These are phyloP conservation scores for Ruditapes philippinarum DNA, from an alignment of 1,140 invertebrate species.

Conservation along the genomic window DNA sequence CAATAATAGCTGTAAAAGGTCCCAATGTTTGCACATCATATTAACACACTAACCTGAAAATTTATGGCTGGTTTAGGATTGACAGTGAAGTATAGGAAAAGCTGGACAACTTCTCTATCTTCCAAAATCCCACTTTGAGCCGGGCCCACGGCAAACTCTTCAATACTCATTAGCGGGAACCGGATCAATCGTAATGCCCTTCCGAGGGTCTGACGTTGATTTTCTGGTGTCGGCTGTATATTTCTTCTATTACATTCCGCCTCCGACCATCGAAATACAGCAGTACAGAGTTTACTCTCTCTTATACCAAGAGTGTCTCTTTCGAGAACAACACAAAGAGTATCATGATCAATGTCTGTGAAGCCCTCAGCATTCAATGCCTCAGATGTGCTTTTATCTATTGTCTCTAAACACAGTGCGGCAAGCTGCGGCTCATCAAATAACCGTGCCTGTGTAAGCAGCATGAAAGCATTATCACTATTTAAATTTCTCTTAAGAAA, in stretches of 20 bases:
- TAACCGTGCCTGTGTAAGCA: conserved; percentile 92
- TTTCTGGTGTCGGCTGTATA: conserved; percentile 90
- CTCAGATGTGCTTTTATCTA: conserved; percentile 95
- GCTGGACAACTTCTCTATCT: conserved; percentile 92
- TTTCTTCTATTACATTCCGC: conserved; percentile 92
- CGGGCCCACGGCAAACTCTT: conserved; percentile 94
- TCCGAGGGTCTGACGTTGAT: conserved; percentile 91
- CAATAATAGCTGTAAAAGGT: too few species aligned
- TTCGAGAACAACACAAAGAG: conserved; percentile 93
- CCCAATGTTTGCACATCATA: too few species aligned
- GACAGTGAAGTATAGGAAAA: conserved; percentile 95
- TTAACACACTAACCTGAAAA: conserved; percentile 86
- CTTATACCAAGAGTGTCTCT: conserved; percentile 94
- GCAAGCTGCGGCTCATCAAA: conserved; percentile 94
- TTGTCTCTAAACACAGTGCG: conserved; percentile 93
- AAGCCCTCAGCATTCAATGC: conserved; percentile 95
- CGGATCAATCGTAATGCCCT: conserved; percentile 91
- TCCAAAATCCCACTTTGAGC: conserved; percentile 91
- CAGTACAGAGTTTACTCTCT: conserved; percentile 94
- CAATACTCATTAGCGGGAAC: conserved; percentile 95
- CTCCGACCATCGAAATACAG: conserved; percentile 92
- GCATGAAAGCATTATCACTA: conserved; percentile 94
- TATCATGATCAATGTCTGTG: conserved; percentile 95
- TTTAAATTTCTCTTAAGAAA: conserved; percentile 93
- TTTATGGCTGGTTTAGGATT: conserved; percentile 91